A percentile compares a stretch with the other conserved stretches of the same genome.
These are phyloP conservation scores for Cylloceria caligata DNA, from an alignment of 2,888 invertebrate genomes.

Conservation along the genomic window DNA sequence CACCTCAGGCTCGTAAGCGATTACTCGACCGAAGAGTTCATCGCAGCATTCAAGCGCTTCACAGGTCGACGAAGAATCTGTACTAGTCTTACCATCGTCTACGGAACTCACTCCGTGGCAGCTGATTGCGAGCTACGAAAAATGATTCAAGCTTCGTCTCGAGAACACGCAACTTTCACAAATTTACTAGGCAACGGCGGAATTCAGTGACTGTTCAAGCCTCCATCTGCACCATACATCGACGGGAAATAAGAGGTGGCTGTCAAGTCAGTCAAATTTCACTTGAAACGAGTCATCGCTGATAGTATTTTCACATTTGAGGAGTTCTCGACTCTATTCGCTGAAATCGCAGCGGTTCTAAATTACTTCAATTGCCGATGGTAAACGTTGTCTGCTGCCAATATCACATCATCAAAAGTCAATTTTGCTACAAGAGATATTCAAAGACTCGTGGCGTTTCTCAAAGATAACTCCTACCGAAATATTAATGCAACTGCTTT, in stretches of 20 bases:
- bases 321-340: conserved; percentile 72
- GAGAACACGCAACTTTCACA: neutral
- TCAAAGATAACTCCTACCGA: too few species aligned
- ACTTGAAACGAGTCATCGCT: conserved; percentile 67
- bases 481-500: too few species aligned
- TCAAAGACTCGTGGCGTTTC: too few species aligned
- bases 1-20: conserved; percentile 72
- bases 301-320: conserved; percentile 71
- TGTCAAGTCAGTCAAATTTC: conserved; percentile 67
- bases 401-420: too few species aligned
- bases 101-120: conserved; percentile 72
- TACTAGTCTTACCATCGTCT: conserved; percentile 65
- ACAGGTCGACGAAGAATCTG: conserved; percentile 67
- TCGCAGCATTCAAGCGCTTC: conserved; percentile 69
- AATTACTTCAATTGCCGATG: too few species aligned
- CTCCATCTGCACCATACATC: conserved; percentile 73
- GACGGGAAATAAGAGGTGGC: conserved; percentile 76
- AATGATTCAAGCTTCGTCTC: neutral
- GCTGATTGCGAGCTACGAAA: neutral
- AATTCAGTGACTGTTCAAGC: conserved; percentile 73
- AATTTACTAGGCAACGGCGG: conserved; percentile 37
- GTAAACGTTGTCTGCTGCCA: too few species aligned
- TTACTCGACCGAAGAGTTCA: conserved; percentile 68
- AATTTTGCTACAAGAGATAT: too few species aligned
- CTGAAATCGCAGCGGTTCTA: conserved; percentile 72